Conservation (phyloP, 2,797 vertebrate genomes). For the Lerista edwardsae region DNA sequence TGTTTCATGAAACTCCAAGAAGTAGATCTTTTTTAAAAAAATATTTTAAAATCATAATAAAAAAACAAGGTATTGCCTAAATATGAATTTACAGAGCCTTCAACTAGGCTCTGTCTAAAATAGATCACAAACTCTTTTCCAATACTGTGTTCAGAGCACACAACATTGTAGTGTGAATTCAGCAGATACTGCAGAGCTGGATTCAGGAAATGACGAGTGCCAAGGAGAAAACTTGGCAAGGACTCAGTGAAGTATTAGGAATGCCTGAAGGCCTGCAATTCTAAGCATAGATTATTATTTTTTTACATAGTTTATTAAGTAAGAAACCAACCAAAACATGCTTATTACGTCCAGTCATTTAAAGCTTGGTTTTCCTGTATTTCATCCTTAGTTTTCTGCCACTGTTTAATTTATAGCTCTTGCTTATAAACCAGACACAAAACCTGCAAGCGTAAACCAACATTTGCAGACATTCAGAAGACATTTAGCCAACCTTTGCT, state of each 20-base stretch:
- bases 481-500: slow-evolving; percentile 21
- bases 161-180: background rate
- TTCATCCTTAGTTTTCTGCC: background rate
- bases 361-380: slow-evolving; percentile 2
- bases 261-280: slow-evolving; percentile 30
- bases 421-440: slow-evolving; percentile 35
- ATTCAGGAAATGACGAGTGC: background rate
- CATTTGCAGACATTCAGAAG: background rate
- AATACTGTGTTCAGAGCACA: background rate
- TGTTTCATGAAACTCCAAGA: background rate
- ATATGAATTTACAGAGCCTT: slow-evolving; percentile 26
- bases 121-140: background rate
- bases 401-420: slow-evolving; percentile 24
- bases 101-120: background rate
- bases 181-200: slow-evolving; percentile 10
- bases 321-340: slow-evolving; percentile 20
- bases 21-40: slow-evolving; percentile 41
- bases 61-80: background rate
- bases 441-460: slow-evolving; percentile 15
- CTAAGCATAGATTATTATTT: accelerated
- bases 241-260: slow-evolving; percentile 39
- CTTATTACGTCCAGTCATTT: background rate
- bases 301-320: slow-evolving; percentile 24
- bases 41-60: background rate
- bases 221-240: slow-evolving; percentile 28